Evolutionary conservation across 2,888 invertebrate species (phyloP).

Genomic region (Macrophya alboannulata): DNA sequence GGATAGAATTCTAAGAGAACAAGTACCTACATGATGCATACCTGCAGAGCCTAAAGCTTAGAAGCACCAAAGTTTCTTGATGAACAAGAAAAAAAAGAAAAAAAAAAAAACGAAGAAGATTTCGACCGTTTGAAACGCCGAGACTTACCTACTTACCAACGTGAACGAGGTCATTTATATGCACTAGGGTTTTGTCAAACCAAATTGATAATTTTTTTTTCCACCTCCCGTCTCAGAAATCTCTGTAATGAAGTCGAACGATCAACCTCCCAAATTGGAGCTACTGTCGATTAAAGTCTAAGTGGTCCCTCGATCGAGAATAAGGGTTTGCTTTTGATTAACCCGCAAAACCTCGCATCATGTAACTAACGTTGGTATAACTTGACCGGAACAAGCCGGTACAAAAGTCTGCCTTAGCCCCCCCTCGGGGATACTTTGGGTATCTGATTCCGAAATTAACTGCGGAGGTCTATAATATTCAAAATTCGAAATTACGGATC

Average conservation of each 20-base stretch:
- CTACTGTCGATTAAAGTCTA: too few relatives aligned
- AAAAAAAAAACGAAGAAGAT: not conserved
- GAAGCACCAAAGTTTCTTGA: constrained; percentile 30
- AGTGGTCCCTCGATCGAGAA: too few relatives aligned
- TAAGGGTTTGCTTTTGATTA: too few relatives aligned
- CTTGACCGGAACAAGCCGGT: not conserved
- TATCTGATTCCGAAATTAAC: not conserved
- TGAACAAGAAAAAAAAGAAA: not conserved
- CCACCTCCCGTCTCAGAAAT: not conserved
- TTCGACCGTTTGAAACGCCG: not conserved
- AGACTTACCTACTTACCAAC: not conserved
- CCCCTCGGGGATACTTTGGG: not conserved
- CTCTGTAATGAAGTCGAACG: not conserved
- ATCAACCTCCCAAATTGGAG: too few relatives aligned
- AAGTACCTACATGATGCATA: constrained; percentile 13
- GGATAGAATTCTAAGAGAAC: constrained; percentile 21
- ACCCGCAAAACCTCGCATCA: not conserved
- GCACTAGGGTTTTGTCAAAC: not conserved
- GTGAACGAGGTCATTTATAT: constrained; percentile 3
- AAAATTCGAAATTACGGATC: not conserved
- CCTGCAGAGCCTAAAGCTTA: not conserved
- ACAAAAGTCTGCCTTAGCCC: not conserved
- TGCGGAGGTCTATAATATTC: not conserved
- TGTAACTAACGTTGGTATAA: not conserved
- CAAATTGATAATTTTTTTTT: not conserved